Evolutionary conservation across 2,797 vertebrate genomes (phyloP).

Genomic region (Neosilurus hyrtlii): DNA sequence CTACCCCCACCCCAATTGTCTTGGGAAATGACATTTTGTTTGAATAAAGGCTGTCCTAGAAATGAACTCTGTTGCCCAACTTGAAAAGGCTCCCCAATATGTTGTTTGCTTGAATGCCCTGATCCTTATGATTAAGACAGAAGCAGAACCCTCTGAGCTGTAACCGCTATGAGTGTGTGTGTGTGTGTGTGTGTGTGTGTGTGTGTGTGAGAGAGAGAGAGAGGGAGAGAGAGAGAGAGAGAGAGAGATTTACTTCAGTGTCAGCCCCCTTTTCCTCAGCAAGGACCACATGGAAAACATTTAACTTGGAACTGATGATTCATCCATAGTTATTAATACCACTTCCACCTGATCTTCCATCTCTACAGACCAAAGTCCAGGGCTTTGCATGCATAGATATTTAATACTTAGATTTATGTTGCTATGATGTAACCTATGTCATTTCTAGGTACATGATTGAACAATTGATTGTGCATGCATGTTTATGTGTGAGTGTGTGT

Average conservation of each 20-base stretch:
- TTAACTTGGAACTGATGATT: constrained; percentile 48
- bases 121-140: constrained; percentile 51
- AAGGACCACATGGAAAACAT: constrained; percentile 40
- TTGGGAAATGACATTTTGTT: constrained; percentile 7
- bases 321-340: constrained; percentile 53
- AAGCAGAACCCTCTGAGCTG: constrained; percentile 21
- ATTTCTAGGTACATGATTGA: background rate
- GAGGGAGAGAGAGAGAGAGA: too few species aligned
- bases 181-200: too few species aligned
- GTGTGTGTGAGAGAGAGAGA: too few species aligned
- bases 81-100: constrained; percentile 46
- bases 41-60: constrained; percentile 45
- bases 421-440: background rate
- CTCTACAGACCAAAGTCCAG: background rate
- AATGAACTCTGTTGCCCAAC: constrained; percentile 50
- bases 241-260: constrained; percentile 20
- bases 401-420: constrained; percentile 1
- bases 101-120: constrained; percentile 42
- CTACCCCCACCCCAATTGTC: background rate
- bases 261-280: constrained; percentile 33
- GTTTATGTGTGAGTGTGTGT: constrained; percentile 11
- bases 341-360: constrained; percentile 26
- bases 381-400: constrained; percentile 6
- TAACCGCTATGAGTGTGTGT: constrained; percentile 28
- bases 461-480: constrained; percentile 12